A percentile compares a stretch with the other conserved stretches of the same genome.
Conservation (phyloP, 2,888 invertebrate genomes). For the Oconnorella tubifera region DNA sequence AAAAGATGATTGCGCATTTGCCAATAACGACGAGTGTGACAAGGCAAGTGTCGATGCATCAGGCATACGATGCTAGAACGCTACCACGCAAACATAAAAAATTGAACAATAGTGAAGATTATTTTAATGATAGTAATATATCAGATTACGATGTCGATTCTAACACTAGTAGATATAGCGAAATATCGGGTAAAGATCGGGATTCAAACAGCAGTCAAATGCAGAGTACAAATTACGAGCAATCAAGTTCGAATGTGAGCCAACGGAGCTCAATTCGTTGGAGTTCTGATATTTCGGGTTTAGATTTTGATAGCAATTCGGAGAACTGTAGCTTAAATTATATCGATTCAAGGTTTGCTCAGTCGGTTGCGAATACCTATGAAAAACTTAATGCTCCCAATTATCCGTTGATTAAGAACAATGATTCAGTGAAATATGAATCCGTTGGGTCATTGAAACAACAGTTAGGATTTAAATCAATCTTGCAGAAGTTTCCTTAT, state of each 20-base stretch:
- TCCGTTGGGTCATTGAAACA: too few relatives aligned
- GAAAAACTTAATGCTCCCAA: too few relatives aligned
- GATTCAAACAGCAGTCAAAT: neutral
- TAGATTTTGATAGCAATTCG: too few relatives aligned
- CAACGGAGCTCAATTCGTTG: neutral
- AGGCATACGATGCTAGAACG: conserved; percentile 6
- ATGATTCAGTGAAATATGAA: too few relatives aligned
- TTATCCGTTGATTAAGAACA: too few relatives aligned
- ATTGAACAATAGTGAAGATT: neutral
- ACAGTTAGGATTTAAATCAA: too few relatives aligned
- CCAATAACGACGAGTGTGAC: conserved; percentile 14
- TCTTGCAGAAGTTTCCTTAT: too few relatives aligned
- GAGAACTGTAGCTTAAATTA: too few relatives aligned
- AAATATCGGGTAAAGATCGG: neutral
- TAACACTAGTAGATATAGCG: too few relatives aligned
- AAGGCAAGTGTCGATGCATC: conserved; percentile 10
- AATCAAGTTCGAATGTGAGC: neutral
- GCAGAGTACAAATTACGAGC: neutral
- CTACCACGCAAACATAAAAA: neutral
- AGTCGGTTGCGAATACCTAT: too few relatives aligned
- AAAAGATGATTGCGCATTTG: conserved; percentile 11
- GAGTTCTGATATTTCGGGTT: neutral
- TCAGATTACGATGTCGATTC: too few relatives aligned
- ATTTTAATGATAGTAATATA: neutral
- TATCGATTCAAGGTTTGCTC: too few relatives aligned